Base-by-base conservation (phyloP, 1,140 invertebrate species). In the Elysia chlorotica region DNA sequence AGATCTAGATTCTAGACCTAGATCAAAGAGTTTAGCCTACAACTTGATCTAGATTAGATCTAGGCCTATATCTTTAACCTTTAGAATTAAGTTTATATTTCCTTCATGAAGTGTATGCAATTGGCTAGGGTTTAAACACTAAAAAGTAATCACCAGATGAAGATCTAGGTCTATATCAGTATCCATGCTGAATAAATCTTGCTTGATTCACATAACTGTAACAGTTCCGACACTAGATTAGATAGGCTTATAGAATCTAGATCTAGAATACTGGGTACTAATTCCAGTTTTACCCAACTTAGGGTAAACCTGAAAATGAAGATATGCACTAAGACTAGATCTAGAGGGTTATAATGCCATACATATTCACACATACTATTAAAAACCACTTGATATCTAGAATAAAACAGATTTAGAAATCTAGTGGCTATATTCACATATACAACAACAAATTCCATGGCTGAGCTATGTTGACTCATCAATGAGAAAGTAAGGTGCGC, bases 91-190 rank as follows among this genome's bases (percentile, higher is more conserved):
- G 6, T n/a, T 17, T 6, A n/a, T n/a, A n/a, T n/a, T n/a, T n/a
- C n/a, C n/a, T n/a, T n/a, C n/a, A n/a, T n/a, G n/a, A n/a, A n/a
- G n/a, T n/a, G n/a, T n/a, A n/a, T n/a, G n/a, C 6, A 23, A 21
- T 57, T 23, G 6, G 6, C 56, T 57, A 57, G 6, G 30, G 5
- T 14, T 57, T 28, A 23, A 57, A 10, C 21, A 5, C 56, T 5
- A 14, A 28, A 57, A 6, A 23, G 6, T 57, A 57, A 5, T 48
- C 41, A 14, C 41, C n/a, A 48, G 30, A 14, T 63, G 4, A 31
- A 63, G 61, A 63, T 63, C 61, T 63, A 63, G 61, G 35, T 63
- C 56, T 59, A 59, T 10, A 59, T 59, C 56, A 17, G 25, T 6
- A 59, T n/a, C 25, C 25, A 17, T n/a, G 17, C 25, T 59, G 6